Conservation (phyloP, 2,888 invertebrate genomes). For the Ornithoptera priamus region DNA sequence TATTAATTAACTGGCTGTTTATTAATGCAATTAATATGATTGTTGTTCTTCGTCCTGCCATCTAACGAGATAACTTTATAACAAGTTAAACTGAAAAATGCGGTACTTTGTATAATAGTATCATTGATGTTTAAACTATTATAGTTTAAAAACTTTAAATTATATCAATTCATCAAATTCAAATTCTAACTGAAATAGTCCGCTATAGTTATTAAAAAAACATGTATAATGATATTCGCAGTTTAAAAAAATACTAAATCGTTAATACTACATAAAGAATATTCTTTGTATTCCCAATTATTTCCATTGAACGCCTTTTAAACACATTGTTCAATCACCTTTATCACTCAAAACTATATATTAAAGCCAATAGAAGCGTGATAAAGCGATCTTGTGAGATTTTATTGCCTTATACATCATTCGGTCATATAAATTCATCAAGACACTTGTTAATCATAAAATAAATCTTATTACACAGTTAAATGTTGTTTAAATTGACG, state of each 20-base stretch:
- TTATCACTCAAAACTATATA: constrained; percentile 51
- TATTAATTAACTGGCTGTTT: too few relatives aligned
- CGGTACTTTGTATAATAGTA: neutral
- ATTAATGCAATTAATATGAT: neutral
- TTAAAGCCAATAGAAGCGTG: constrained; percentile 71
- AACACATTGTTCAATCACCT: constrained; percentile 36
- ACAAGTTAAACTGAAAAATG: neutral
- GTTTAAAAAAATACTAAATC: neutral
- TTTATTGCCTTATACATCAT: constrained; percentile 79
- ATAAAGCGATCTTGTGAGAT: constrained; percentile 68
- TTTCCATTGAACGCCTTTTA: constrained; percentile 31
- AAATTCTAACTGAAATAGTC: too few relatives aligned
- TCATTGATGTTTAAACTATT: constrained; percentile 13
- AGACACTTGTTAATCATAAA: constrained; percentile 80
- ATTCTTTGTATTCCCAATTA: constrained; percentile 30
- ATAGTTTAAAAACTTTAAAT: too few relatives aligned
- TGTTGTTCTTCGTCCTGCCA: constrained; percentile 32
- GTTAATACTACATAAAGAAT: neutral
- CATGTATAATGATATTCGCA: neutral
- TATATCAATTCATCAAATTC: too few relatives aligned
- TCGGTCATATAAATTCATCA: constrained; percentile 77
- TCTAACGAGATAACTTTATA: constrained; percentile 31
- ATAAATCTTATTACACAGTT: constrained; percentile 79
- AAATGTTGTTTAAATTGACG: constrained; percentile 80
- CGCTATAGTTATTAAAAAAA: too few relatives aligned